Conservation (phyloP, 2,888 invertebrate genomes). For the Eilema depressum region DNA sequence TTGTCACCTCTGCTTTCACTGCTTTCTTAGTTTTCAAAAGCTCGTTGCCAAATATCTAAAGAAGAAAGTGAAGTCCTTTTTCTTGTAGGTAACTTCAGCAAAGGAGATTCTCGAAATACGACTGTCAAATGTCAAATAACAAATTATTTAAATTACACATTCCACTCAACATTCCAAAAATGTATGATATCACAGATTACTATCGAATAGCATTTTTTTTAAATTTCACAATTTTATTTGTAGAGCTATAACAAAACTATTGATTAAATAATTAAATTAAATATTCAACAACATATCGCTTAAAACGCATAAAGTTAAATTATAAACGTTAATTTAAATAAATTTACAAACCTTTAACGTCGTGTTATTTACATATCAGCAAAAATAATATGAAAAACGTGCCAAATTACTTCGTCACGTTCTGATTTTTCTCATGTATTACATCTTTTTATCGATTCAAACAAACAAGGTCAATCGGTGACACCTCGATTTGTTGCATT, state of each 20-base stretch:
- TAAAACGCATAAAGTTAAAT: slow-evolving; percentile 18
- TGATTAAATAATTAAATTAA: slow-evolving; percentile 33
- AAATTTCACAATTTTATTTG: slow-evolving; percentile 25
- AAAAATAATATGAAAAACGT: slow-evolving; percentile 18
- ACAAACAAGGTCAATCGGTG: slow-evolving; percentile 44
- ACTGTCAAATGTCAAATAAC: not conserved
- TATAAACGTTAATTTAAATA: slow-evolving; percentile 21
- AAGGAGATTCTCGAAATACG: not conserved
- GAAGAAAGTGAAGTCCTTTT: not conserved
- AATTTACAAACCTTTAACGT: slow-evolving; percentile 15
- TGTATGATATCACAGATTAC: slow-evolving; percentile 16
- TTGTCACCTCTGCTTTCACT: too few species aligned
- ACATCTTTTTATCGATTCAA: slow-evolving; percentile 18
- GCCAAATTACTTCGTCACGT: slow-evolving; percentile 26
- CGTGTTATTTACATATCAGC: slow-evolving; percentile 16
- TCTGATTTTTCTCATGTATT: slow-evolving; percentile 25
- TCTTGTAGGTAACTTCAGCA: not conserved
- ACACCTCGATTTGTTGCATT: slow-evolving; percentile 38
- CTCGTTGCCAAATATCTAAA: not conserved
- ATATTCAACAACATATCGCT: slow-evolving; percentile 29
- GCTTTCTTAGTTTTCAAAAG: not conserved
- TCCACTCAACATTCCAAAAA: slow-evolving; percentile 18
- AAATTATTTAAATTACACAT: not conserved
- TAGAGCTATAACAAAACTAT: slow-evolving; percentile 22
- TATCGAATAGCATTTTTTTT: slow-evolving; percentile 19